Percentiles rank a stretch among this genome's conserved stretches.
These are phyloP conservation scores for Myotis myotis DNA, from an alignment of 2,797 vertebrate species.

Conservation along the genomic window DNA sequence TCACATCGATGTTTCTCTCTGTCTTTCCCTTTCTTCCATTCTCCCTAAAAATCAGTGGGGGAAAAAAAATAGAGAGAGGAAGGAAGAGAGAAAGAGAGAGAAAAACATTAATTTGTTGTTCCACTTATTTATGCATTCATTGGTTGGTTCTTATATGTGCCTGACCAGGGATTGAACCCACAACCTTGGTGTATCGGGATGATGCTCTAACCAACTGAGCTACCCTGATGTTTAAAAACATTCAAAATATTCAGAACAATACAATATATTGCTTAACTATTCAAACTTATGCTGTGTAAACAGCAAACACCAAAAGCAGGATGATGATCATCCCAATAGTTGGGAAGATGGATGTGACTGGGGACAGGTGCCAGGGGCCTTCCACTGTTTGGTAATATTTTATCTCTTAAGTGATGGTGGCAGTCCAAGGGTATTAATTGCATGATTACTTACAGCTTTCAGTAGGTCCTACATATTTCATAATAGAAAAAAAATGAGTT, in stretches of 20 bases:
- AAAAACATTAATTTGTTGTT: not conserved
- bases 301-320: not conserved
- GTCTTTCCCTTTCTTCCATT: too few relatives aligned
- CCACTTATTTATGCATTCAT: not conserved
- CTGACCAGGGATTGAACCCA: not conserved
- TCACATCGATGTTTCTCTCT: too few relatives aligned
- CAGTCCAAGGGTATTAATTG: not conserved
- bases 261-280: not conserved
- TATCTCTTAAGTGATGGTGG: not conserved
- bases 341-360: not conserved
- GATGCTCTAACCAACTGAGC: not conserved
- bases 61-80: too few relatives aligned
- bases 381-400: not conserved
- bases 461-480: not conserved
- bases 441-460: not conserved
- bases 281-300: not conserved
- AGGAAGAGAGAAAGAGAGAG: not conserved
- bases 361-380: not conserved
- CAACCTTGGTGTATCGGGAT: not conserved
- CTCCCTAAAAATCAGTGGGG: too few relatives aligned
- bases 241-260: not conserved
- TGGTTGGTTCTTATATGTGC: not conserved
- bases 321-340: accelerated
- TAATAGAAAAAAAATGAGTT: not conserved
- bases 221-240: not conserved